phyloP scores from a whole-genome alignment of 1,140 invertebrate genomes.

The Tribolium castaneum region DNA sequence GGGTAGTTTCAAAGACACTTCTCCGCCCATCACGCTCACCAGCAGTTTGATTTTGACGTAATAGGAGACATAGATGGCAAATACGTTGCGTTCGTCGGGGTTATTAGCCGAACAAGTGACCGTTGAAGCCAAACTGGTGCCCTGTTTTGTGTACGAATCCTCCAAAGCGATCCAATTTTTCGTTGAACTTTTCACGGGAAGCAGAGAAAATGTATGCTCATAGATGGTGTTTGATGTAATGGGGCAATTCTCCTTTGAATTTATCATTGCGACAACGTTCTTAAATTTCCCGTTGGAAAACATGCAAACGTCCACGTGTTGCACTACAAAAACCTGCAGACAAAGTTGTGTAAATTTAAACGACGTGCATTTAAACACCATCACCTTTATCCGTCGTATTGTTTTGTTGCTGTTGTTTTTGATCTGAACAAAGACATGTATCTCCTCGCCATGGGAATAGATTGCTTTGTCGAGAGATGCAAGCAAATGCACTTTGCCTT shows the following conservation, averaged over 20 bases:
- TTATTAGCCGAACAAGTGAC: constrained; percentile 70
- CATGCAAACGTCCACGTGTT: constrained; percentile 98
- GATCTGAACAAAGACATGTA: constrained; percentile 88
- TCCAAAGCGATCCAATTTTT: constrained; percentile 87
- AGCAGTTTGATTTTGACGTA: constrained; percentile 88
- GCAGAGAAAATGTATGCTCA: constrained; percentile 73
- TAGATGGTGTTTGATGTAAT: constrained; percentile 73
- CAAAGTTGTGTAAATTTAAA: neutral
- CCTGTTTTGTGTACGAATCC: constrained; percentile 78
- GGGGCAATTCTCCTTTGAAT: constrained; percentile 76
- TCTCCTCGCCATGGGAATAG: constrained; percentile 92
- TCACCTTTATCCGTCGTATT: constrained; percentile 89
- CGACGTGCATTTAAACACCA: neutral
- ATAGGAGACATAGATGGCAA: constrained; percentile 90
- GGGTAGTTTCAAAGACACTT: constrained; percentile 82
- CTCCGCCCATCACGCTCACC: constrained; percentile 82
- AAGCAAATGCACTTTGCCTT: constrained; percentile 80
- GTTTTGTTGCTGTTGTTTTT: constrained; percentile 96
- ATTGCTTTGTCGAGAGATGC: constrained; percentile 93
- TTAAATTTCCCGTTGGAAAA: constrained; percentile 99
- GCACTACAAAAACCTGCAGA: constrained; percentile 84
- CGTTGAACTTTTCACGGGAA: constrained; percentile 78
- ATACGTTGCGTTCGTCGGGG: constrained; percentile 73
- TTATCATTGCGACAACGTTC: constrained; percentile 92
- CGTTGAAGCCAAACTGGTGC: constrained; percentile 76